Evolutionary conservation across 2,888 invertebrate genomes (phyloP).

Genomic region (Hypselothyrea guttata): DNA sequence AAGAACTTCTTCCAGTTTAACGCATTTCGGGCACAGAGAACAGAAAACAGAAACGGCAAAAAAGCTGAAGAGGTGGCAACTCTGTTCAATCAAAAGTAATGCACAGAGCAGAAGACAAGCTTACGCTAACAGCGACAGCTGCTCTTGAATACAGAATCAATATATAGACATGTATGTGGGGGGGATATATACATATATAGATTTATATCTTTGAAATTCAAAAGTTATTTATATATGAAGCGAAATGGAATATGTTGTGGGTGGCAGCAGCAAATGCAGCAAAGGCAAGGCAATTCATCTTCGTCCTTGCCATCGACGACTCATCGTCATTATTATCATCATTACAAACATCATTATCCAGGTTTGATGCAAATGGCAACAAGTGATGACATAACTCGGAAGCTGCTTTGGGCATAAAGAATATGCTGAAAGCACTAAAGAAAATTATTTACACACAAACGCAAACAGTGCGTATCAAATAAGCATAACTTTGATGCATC

Average conservation of each 20-base stretch:
- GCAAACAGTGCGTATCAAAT: too few relatives aligned
- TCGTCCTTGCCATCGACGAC: conserved; percentile 48
- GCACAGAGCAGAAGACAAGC: conserved; percentile 45
- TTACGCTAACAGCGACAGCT: conserved; percentile 28
- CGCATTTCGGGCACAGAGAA: conserved; percentile 7
- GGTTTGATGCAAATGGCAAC: conserved; percentile 39
- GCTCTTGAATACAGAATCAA: conserved; percentile 38
- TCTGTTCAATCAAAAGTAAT: conserved; percentile 49
- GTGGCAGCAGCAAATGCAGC: conserved; percentile 36
- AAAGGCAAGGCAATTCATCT: conserved; percentile 65
- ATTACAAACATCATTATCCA: conserved; percentile 16
- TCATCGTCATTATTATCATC: conserved; percentile 22
- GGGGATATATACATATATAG: background rate
- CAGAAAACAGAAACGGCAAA: background rate
- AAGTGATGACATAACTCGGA: conserved; percentile 1
- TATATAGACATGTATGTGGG: too few relatives aligned
- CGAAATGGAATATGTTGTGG: conserved; percentile 53
- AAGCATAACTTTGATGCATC: too few relatives aligned
- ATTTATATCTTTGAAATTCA: conserved; percentile 51
- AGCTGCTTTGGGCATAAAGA: too few relatives aligned
- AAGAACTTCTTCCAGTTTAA: conserved; percentile 40
- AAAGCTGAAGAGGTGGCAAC: conserved; percentile 7
- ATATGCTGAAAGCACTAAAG: too few relatives aligned
- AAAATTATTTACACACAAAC: too few relatives aligned
- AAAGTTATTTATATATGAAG: conserved; percentile 66